phyloP scores from a whole-genome alignment of 2,888 invertebrate species.

The Lasioglossum zephyrum region DNA sequence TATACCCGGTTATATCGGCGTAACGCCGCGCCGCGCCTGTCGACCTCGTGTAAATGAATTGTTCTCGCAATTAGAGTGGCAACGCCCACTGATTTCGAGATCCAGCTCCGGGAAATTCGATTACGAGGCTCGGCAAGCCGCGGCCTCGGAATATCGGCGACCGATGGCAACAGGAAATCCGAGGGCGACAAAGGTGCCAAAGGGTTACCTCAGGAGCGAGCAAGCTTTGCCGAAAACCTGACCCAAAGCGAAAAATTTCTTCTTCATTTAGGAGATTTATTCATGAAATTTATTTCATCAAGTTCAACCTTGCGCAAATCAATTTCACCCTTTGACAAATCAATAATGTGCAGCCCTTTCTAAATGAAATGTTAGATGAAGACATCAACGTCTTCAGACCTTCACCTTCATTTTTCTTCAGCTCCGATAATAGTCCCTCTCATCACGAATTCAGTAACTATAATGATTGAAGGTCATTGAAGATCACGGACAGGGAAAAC shows the following conservation, averaged over 20 bases:
- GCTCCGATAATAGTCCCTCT: too few relatives aligned
- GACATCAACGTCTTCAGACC: too few relatives aligned
- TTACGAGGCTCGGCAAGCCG: not conserved
- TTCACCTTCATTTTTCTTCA: too few relatives aligned
- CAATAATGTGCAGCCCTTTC: too few relatives aligned
- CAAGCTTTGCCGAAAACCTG: too few relatives aligned
- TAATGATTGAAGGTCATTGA: too few relatives aligned
- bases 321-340: too few relatives aligned
- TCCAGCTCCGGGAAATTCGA: constrained; percentile 5
- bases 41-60: constrained; percentile 36
- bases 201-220: not conserved
- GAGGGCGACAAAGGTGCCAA: not conserved
- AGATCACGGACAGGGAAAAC: too few relatives aligned
- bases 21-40: constrained; percentile 10
- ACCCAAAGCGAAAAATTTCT: not conserved
- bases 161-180: not conserved
- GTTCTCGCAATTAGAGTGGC: constrained; percentile 32
- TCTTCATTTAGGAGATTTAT: not conserved
- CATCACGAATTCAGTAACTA: too few relatives aligned
- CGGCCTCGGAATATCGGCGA: constrained; percentile 1
- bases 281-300: too few relatives aligned
- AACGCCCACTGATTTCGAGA: constrained; percentile 28
- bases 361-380: too few relatives aligned
- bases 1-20: not conserved
- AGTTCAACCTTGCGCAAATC: too few relatives aligned